Evolutionary conservation across 2,797 vertebrate species (phyloP), one percentile per base, ranked within the genome.

Genomic region (Sebastes hopkinsi): DNA sequence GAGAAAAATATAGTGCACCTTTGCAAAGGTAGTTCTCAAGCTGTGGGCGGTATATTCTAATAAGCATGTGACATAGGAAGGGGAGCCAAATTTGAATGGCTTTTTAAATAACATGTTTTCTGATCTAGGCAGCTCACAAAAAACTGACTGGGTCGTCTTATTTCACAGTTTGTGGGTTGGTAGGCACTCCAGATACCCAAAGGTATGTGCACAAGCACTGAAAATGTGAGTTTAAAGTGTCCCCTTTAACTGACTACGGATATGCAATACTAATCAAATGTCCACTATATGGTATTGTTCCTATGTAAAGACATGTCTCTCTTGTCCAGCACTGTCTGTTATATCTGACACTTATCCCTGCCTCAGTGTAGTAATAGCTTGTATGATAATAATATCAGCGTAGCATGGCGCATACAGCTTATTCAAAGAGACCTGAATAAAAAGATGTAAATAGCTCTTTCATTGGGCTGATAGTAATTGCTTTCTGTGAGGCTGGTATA

Each of bases 391-490:
- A 76, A 56, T 70, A 77, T 74, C 65, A 65, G 65, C 27, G 30
- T 64, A 32, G 23, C 23, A 20, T 29, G 60, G 29, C 36, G 60
- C 73, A 58, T 34, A 30, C 46, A 73, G 50, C 38, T 67, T 67
- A 58, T 70, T 64, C 27, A 68, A 50, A 64, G 11, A 79, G 27
- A 69, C 36, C 25, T 11, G 12, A 65, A 60, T 74, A 52, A 42
- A 52, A 52, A 72, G 2, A 58, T 62, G 67, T 67, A 55, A 52
- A 69, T 42, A 67, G 7, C 66, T 71, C 42, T 70, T 77, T 77
- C 67, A 73, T 3, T 66, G 69, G 52, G 42, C 8, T 75, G 66
- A 64, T 11, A 34, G 30, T 80, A 67, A 81, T 77, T 76, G 67
- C 62, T 75, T 66, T 77, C 52, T 68, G 61, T 56, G 36, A 76